These are phyloP conservation scores for Hirtodrosophila histrioides DNA, from an alignment of 2,888 invertebrate species.

Conservation along the genomic window DNA sequence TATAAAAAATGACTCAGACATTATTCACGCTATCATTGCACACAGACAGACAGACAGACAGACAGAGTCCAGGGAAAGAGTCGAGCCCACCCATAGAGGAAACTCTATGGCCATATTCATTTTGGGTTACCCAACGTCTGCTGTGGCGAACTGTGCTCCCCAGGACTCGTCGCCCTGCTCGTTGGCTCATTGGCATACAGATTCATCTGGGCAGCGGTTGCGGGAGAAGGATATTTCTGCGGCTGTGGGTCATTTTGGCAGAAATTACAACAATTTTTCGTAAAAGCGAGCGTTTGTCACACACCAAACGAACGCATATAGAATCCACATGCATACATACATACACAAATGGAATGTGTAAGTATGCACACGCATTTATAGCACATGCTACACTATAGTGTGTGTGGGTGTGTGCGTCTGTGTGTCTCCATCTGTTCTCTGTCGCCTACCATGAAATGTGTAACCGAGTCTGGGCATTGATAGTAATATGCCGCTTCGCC, in stretches of 20 bases:
- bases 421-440: constrained; percentile 14
- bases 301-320: constrained; percentile 29
- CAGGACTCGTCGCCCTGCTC: constrained; percentile 24
- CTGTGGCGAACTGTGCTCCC: constrained; percentile 44
- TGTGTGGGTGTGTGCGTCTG: constrained; percentile 7
- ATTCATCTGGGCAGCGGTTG: constrained; percentile 19
- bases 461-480: constrained; percentile 49
- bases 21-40: constrained; percentile 80
- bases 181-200: constrained; percentile 37
- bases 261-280: constrained; percentile 61
- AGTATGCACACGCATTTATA: constrained; percentile 29
- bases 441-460: constrained; percentile 34
- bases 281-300: constrained; percentile 59
- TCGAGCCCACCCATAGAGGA: constrained; percentile 15
- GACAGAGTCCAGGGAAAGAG: neutral
- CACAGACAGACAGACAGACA: constrained; percentile 20
- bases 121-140: constrained; percentile 45
- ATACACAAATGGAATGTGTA: constrained; percentile 6
- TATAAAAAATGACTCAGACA: constrained; percentile 78
- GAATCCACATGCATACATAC: constrained; percentile 10
- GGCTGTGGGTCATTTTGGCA: constrained; percentile 42
- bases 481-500: constrained; percentile 19
- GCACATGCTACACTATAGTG: constrained; percentile 38
- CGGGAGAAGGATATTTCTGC: constrained; percentile 16
- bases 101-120: constrained; percentile 48